Evolutionary conservation across 2,888 invertebrate species (phyloP), one percentile per base, ranked within the genome.

Genomic region (Aquatica leii): DNA sequence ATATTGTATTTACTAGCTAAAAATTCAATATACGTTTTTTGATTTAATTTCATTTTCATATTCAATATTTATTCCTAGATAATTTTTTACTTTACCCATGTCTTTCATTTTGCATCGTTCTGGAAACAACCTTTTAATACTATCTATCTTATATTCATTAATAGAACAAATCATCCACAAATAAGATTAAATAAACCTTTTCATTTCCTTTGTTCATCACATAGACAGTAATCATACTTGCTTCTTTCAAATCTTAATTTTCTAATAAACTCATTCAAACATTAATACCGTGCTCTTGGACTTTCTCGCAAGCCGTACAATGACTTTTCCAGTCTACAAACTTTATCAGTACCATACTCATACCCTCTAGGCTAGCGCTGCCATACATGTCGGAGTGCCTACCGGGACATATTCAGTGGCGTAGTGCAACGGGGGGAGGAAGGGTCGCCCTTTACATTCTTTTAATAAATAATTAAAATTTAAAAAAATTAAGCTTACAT

Each of bases 171-270:
- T 37, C 14, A 46, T 46, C 46, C 2, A 46, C 46, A 46, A 46
- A 46, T 18, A 15, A 14, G 12, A 46, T 46, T 14, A 46, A 46
- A 46, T 46, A 46, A 46, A 46, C 18, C 24, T 24, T 24, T 11
- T 46, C 46, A 46, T 46, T 14, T 14, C 11, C 15, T 11, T 46
- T 15, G 2, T 15, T 46, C 15, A 15, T 17, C 11, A n/a, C 11
- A 34, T 57, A 48, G 18, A 34, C 48, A 57, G 12, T 40, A 37
- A 41, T 54, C 54, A 54, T 18, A 40, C 11, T 54, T 54, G 8
- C 18, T 17, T 20, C n/a, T 54, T 54, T 37, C 40, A 11, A 54
- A 40, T 20, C 40, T 11, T 15, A 54, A 1, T 18, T 15, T 11
- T 46, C 46, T 15, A n/a, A 46, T 14, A 15, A 46, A 46, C 14